These are phyloP conservation scores for Anthoscopus minutus DNA, from an alignment of 2,113 vertebrate species.

Conservation along the genomic window DNA sequence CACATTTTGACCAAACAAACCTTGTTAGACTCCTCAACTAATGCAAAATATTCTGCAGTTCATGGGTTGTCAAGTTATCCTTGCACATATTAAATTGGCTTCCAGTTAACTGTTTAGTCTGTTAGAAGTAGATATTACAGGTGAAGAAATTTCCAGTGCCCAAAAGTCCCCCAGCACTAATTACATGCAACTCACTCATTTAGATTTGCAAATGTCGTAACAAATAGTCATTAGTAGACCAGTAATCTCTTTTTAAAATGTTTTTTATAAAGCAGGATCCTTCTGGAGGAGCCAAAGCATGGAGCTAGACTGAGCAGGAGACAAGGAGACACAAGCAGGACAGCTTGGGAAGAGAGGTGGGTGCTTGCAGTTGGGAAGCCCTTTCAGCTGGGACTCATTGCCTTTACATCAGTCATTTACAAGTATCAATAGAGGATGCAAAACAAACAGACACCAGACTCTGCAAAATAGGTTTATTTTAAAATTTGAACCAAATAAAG, in stretches of 20 bases:
- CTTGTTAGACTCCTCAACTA: neutral
- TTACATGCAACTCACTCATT: accelerated
- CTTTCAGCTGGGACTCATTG: neutral
- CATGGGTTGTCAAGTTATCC: neutral
- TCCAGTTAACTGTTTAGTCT: neutral
- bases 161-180: neutral
- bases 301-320: neutral
- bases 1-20: neutral
- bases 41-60: neutral
- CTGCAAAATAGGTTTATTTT: constrained; percentile 46
- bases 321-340: accelerated
- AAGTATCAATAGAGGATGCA: neutral
- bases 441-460: neutral
- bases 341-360: neutral
- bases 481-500: neutral
- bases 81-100: neutral
- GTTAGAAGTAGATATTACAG: neutral
- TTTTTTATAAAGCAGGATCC: neutral
- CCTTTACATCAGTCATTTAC: neutral
- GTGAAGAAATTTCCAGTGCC: neutral
- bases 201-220: neutral
- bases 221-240: neutral
- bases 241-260: neutral
- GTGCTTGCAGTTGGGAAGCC: neutral
- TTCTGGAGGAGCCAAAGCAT: neutral